Evolutionary conservation across 1,140 invertebrate species (phyloP).

Genomic region (Himalopsyche phryganea): DNA sequence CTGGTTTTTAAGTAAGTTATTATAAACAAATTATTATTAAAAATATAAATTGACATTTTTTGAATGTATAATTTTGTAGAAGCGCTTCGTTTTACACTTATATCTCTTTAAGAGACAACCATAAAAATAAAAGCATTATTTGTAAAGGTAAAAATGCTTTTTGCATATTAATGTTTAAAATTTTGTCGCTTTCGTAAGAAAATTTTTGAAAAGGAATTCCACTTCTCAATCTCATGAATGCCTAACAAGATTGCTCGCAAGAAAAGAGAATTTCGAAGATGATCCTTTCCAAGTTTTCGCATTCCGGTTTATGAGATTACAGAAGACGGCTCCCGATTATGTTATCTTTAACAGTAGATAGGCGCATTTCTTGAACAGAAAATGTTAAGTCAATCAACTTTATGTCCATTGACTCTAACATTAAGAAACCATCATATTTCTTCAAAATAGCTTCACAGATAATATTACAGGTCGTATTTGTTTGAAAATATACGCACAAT

Average conservation of each 20-base stretch:
- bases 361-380: slow-evolving; percentile 10
- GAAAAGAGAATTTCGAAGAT: slow-evolving; percentile 12
- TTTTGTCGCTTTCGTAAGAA: not conserved
- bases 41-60: too few species aligned
- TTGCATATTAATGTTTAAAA: slow-evolving; percentile 8
- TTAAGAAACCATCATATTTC: slow-evolving; percentile 15
- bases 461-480: too few species aligned
- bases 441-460: not conserved
- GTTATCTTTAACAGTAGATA: slow-evolving; percentile 18
- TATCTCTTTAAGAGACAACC: slow-evolving; percentile 5
- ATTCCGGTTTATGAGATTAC: slow-evolving; percentile 22
- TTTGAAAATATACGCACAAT: too few species aligned
- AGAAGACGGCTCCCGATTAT: slow-evolving; percentile 21
- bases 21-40: too few species aligned
- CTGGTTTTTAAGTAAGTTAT: too few species aligned
- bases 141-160: slow-evolving; percentile 1
- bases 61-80: too few species aligned
- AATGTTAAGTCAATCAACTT: slow-evolving; percentile 29
- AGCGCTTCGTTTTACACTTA: not conserved
- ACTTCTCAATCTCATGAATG: slow-evolving; percentile 18
- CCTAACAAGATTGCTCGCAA: slow-evolving; percentile 14
- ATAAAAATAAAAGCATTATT: slow-evolving; percentile 5
- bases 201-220: slow-evolving; percentile 7
- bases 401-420: slow-evolving; percentile 10
- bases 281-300: slow-evolving; percentile 9